These are phyloP conservation scores for Gallirallus australis DNA, from an alignment of 2,797 vertebrate species.

Conservation along the genomic window DNA sequence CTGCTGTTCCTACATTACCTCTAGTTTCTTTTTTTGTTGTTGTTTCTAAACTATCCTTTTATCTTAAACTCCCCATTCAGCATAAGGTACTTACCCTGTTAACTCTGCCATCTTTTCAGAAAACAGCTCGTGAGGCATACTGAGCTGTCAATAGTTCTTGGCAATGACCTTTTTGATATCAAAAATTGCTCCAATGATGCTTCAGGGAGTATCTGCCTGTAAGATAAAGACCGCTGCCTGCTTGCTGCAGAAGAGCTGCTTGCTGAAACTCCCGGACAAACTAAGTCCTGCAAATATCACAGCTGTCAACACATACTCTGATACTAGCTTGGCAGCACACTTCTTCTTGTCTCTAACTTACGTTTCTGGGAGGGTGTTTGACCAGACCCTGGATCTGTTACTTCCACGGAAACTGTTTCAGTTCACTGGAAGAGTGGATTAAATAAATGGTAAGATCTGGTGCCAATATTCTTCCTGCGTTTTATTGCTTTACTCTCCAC, in stretches of 20 bases:
- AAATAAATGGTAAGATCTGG: not conserved
- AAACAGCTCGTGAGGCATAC: not conserved
- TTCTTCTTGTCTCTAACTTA: not conserved
- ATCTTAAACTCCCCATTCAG: not conserved
- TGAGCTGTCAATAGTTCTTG: not conserved
- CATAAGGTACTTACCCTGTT: not conserved
- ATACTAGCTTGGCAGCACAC: not conserved
- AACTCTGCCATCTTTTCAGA: not conserved
- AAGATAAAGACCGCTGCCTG: not conserved
- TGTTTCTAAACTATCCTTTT: not conserved
- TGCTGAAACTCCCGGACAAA: not conserved
- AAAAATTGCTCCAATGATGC: not conserved
- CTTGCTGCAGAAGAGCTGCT: not conserved
- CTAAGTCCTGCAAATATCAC: not conserved
- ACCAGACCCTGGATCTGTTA: not conserved
- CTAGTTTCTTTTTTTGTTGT: too few species aligned
- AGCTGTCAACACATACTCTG: not conserved
- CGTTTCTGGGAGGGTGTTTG: not conserved
- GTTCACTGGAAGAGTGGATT: not conserved
- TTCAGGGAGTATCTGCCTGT: not conserved
- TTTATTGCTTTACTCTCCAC: not conserved
- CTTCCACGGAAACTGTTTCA: not conserved
- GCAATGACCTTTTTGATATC: not conserved
- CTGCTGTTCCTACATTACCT: not conserved
- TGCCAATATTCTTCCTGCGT: not conserved